Evolutionary conservation across 2,113 vertebrate genomes (phyloP).

Genomic region (Amia ocellicauda): DNA sequence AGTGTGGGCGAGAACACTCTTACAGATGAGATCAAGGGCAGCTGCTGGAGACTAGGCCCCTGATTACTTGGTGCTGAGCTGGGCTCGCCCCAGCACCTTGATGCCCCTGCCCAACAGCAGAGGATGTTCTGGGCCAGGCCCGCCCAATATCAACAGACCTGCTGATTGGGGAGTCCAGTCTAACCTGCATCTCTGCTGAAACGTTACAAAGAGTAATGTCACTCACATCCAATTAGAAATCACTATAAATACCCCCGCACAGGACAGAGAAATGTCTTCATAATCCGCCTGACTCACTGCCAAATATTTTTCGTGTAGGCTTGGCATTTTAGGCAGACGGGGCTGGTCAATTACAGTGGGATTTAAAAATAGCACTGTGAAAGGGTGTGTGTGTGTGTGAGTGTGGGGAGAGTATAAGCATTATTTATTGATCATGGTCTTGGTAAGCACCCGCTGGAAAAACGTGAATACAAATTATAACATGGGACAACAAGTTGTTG

Average conservation of each 20-base stretch:
- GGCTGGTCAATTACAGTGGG: background rate
- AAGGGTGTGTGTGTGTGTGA: too few relatives aligned
- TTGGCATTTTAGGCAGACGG: background rate
- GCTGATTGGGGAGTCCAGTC: too few relatives aligned
- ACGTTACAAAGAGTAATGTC: background rate
- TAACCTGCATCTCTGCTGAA: background rate
- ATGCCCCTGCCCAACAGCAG: background rate
- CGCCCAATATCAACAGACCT: too few relatives aligned
- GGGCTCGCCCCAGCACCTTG: background rate
- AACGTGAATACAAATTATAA: too few relatives aligned
- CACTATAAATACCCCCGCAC: background rate
- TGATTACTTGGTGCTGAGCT: too few relatives aligned
- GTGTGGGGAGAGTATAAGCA: too few relatives aligned
- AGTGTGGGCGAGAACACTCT: too few relatives aligned
- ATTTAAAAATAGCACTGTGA: background rate
- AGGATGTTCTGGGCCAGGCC: background rate
- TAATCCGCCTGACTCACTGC: background rate
- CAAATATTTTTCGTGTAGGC: slow-evolving; percentile 1
- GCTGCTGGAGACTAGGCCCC: too few relatives aligned
- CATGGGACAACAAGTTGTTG: too few relatives aligned
- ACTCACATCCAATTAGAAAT: background rate
- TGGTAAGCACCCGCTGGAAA: too few relatives aligned
- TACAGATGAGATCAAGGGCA: too few relatives aligned
- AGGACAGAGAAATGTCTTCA: background rate
- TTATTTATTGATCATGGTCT: too few relatives aligned